These are phyloP conservation scores for Pithecia hirsuta DNA, from an alignment of 2,797 vertebrate genomes.

Conservation along the genomic window DNA sequence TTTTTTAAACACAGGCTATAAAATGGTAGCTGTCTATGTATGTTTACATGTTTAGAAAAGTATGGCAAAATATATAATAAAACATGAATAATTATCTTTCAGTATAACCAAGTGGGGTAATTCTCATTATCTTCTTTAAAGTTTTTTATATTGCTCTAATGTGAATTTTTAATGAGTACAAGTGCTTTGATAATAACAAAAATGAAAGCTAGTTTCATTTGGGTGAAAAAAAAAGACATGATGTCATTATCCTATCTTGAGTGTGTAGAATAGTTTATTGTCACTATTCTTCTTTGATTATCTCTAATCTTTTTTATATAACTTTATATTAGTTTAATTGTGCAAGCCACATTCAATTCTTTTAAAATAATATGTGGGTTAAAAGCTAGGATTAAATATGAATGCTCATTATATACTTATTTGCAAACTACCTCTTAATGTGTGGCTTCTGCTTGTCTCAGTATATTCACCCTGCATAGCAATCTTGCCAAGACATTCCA, in stretches of 20 bases:
- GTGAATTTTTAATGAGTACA: constrained; percentile 2
- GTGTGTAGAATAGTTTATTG: not conserved
- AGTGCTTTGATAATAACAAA: not conserved
- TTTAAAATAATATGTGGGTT: constrained; percentile 37
- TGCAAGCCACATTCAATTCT: not conserved
- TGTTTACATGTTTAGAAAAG: not conserved
- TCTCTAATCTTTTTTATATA: not conserved
- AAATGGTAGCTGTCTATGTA: not conserved
- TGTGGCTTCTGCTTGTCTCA: constrained; percentile 41
- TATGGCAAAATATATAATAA: not conserved
- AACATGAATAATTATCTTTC: not conserved
- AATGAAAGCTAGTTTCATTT: not conserved
- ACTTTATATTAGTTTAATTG: constrained; percentile 26
- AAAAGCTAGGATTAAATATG: constrained; percentile 1
- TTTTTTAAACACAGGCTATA: not conserved
- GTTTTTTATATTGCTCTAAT: not conserved
- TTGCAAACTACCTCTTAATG: constrained; percentile 5
- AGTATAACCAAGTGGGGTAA: not conserved
- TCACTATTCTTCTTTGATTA: not conserved
- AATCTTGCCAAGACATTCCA: not conserved
- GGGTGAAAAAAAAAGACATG: not conserved
- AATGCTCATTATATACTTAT: constrained; percentile 45
- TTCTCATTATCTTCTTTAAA: not conserved
- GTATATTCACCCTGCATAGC: constrained; percentile 11
- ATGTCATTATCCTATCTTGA: not conserved